Evolutionary conservation across 1,140 invertebrate genomes (phyloP).

Genomic region (Epicauta chinensis): DNA sequence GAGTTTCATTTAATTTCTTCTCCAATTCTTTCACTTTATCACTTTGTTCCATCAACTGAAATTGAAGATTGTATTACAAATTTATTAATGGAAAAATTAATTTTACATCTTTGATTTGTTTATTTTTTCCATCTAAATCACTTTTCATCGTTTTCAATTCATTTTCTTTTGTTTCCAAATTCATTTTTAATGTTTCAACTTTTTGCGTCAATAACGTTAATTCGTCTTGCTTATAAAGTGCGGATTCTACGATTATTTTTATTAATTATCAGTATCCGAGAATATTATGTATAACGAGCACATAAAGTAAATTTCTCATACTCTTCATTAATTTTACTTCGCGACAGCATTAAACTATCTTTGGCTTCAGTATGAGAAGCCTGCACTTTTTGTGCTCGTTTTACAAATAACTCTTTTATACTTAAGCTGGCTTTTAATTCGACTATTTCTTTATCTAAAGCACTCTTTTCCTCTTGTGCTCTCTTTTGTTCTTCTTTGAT

Average conservation of each 20-base stretch:
- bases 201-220: conserved; percentile 48
- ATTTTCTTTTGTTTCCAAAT: conserved; percentile 50
- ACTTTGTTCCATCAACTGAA: conserved; percentile 49
- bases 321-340: too few species aligned
- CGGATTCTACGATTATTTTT: conserved; percentile 40
- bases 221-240: conserved; percentile 46
- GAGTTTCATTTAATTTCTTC: conserved; percentile 52
- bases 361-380: too few species aligned
- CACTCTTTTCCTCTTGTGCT: conserved; percentile 49
- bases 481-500: conserved; percentile 45
- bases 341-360: too few species aligned
- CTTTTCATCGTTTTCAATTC: conserved; percentile 53
- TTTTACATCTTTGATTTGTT: conserved; percentile 47
- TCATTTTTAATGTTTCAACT: conserved; percentile 49
- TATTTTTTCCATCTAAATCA: conserved; percentile 50
- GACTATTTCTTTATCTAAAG: conserved; percentile 49
- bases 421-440: conserved; percentile 49
- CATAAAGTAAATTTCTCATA: too few species aligned
- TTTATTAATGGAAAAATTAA: conserved; percentile 10
- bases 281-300: not conserved
- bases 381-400: not conserved
- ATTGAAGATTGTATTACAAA: conserved; percentile 19
- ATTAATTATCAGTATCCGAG: conserved; percentile 5
- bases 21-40: conserved; percentile 52
- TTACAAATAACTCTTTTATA: conserved; percentile 19